Percentiles rank a stretch among this genome's conserved stretches.
These are phyloP conservation scores for Xanthia togata DNA, from an alignment of 2,888 invertebrate genomes.

Conservation along the genomic window DNA sequence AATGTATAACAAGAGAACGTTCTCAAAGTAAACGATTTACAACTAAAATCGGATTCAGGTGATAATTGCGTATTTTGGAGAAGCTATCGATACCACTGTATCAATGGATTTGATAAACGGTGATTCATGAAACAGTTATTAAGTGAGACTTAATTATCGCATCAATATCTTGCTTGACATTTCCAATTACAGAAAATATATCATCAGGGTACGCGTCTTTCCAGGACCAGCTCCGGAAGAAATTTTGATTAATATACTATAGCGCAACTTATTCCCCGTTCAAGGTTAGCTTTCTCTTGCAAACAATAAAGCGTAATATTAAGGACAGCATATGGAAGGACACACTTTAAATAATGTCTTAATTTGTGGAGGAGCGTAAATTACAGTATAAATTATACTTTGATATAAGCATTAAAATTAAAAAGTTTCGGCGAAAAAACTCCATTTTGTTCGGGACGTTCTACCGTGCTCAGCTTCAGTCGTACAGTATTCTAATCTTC, in stretches of 20 bases:
- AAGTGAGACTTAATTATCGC: conserved; percentile 1
- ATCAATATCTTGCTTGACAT: background rate
- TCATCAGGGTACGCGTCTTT: too few relatives aligned
- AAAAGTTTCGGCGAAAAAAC: background rate
- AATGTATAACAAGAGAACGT: background rate
- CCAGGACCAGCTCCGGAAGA: background rate
- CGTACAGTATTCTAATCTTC: conserved; percentile 9
- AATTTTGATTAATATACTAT: background rate
- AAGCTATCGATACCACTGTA: background rate
- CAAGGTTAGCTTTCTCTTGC: background rate
- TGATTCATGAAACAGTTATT: conserved; percentile 8
- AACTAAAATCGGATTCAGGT: background rate
- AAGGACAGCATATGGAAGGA: background rate
- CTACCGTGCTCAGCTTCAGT: background rate
- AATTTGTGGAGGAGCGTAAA: background rate
- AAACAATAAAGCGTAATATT: background rate
- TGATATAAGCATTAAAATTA: background rate
- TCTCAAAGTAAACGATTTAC: conserved; percentile 10
- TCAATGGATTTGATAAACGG: conserved; percentile 11
- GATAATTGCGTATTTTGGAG: conserved; percentile 8
- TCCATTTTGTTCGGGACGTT: conserved; percentile 1
- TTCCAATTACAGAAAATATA: background rate
- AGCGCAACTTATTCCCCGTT: background rate
- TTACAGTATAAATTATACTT: background rate
- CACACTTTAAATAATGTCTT: background rate